Evolutionary conservation across 2,888 invertebrate genomes (phyloP), one percentile per base, ranked within the genome.

Genomic region (Ptychoptera albimana): DNA sequence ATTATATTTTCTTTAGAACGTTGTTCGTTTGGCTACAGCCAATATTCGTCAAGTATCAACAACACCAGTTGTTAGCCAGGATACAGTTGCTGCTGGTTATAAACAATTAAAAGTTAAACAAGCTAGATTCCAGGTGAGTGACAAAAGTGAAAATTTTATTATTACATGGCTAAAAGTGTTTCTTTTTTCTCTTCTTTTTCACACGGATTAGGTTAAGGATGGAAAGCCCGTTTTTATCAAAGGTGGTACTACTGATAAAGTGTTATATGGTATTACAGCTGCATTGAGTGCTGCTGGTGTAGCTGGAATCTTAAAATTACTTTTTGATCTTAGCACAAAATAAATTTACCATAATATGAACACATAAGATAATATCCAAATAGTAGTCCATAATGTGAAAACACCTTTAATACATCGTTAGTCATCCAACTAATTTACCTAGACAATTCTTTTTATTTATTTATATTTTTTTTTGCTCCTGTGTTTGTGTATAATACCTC

Each of bases 211-310:
- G 42, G 35, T 35, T n/a, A 52, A 58, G 4, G 69, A 73, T 55
- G 70, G 66, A 6, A 56, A 63, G 15, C 72, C 71, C 2, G 60
- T 73, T 2, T 69, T 67, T 51, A 54, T 73, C 11, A 73, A 73
- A 53, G 68, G 63, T 2, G 72, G 72, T 6, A 13, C 54, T 1
- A 45, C 54, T 16, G 73, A 73, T 51, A 66, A 60, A 48, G 41
- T 71, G 0, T 51, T 72, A 2, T 71, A 62, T 52, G 57, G 60
- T 12, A 10, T 58, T 2, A 71, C 71, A 2, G 50, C 61, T 29
- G 54, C 56, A 1, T 50, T 70, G 1, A 54, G 59, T 32, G 29
- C 58, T 8, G 49, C 64, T 32, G 68, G 67, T 8, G 8, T 65
- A 8, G 66, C 42, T 13, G 51, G 60, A 51, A 55, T 54, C 38